Conservation (phyloP, 2,113 vertebrate species). For the Mesoclemmys tuberculata region DNA sequence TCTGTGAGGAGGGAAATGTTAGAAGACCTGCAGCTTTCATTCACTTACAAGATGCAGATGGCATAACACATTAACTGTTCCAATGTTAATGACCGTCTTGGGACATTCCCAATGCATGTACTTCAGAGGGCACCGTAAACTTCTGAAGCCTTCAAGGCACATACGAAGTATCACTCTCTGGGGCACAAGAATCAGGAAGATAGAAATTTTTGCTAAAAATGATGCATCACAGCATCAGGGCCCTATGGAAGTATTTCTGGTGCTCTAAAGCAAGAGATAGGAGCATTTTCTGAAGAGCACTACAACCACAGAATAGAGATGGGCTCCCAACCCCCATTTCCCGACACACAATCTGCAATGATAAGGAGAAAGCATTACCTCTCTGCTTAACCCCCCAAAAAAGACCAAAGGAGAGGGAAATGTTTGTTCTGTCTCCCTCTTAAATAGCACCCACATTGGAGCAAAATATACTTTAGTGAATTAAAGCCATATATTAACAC, state of each 20-base stretch:
- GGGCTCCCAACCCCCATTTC: neutral
- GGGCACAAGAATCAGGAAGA: neutral
- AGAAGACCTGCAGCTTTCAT: neutral
- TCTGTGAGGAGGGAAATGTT: neutral
- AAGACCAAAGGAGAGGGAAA: neutral
- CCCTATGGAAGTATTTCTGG: neutral
- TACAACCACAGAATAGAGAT: accelerated
- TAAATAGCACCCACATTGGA: neutral
- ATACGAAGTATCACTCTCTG: neutral
- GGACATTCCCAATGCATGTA: neutral
- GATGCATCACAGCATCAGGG: neutral
- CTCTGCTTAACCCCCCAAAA: neutral
- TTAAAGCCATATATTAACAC: neutral
- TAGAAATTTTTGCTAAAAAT: neutral
- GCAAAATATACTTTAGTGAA: neutral
- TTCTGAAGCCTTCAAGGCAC: neutral
- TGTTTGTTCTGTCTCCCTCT: neutral
- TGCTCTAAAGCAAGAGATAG: neutral
- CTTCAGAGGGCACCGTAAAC: neutral
- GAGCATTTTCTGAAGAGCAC: neutral
- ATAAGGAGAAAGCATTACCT: neutral
- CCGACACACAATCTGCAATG: neutral
- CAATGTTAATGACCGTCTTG: accelerated
- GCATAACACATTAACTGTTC: neutral
- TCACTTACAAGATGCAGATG: neutral